A percentile compares a stretch with the other conserved stretches of the same genome.
Conservation (phyloP, 2,888 invertebrate species). For the Lasioglossum malachurum region DNA sequence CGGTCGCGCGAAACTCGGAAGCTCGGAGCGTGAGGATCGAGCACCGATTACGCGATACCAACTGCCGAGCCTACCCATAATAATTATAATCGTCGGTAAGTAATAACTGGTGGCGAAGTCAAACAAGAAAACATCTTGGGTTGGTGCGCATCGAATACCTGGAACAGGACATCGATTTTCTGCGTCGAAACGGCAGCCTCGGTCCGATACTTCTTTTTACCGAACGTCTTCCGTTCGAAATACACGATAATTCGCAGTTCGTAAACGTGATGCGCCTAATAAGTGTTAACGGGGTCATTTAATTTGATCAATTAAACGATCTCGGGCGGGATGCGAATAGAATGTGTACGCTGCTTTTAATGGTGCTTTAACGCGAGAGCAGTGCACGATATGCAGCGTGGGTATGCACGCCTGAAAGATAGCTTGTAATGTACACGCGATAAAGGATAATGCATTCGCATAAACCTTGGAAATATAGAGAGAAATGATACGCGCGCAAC, state of each 20-base stretch:
- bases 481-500: constrained; percentile 37
- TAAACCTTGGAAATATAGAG: constrained; percentile 46
- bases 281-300: constrained; percentile 12
- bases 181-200: neutral
- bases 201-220: neutral
- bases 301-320: constrained; percentile 19
- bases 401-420: constrained; percentile 4
- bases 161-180: constrained; percentile 34
- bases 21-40: constrained; percentile 43
- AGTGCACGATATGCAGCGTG: neutral
- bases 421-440: constrained; percentile 23
- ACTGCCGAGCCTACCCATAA: constrained; percentile 28
- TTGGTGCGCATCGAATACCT: constrained; percentile 17
- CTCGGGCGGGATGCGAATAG: neutral
- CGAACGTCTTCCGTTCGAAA: neutral
- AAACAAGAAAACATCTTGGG: constrained; percentile 54
- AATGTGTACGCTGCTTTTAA: neutral
- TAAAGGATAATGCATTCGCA: constrained; percentile 49
- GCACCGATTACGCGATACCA: constrained; percentile 61
- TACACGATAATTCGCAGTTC: neutral
- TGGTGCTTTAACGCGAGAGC: neutral
- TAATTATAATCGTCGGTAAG: constrained; percentile 63
- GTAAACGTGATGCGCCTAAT: neutral
- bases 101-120: constrained; percentile 63
- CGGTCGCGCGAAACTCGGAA: constrained; percentile 69